A percentile compares a stretch with the other conserved stretches of the same genome.
phyloP scores from a whole-genome alignment of 2,113 vertebrate species.

The Phaetusa simplex region DNA sequence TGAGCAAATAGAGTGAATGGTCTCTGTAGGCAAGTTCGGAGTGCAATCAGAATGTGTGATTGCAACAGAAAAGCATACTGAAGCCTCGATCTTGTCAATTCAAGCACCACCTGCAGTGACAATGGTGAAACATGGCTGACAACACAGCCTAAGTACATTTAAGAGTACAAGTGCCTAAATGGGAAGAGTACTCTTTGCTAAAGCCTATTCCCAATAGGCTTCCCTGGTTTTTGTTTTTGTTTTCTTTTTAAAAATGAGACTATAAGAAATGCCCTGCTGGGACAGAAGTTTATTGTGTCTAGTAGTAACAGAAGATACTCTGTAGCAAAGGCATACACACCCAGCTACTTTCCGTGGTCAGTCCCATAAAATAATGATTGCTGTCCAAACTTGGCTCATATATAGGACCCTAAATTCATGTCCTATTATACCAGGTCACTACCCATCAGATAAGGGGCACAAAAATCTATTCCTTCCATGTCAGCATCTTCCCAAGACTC shows the following conservation, averaged over 20 bases:
- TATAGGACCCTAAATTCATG: not conserved
- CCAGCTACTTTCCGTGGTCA: not conserved
- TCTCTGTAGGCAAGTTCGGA: not conserved
- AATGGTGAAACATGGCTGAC: not conserved
- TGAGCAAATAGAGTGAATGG: not conserved
- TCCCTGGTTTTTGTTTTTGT: fast-evolving
- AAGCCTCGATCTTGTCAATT: not conserved
- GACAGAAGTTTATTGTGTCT: not conserved
- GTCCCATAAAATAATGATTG: not conserved
- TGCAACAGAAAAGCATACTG: not conserved
- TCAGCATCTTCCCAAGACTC: not conserved
- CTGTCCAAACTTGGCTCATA: not conserved
- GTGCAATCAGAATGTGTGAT: not conserved
- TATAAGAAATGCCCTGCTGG: not conserved
- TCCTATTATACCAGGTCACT: not conserved
- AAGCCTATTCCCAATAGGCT: not conserved
- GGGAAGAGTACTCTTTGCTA: not conserved
- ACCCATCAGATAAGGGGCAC: not conserved
- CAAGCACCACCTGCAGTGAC: not conserved
- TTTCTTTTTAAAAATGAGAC: not conserved
- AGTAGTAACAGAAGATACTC: not conserved
- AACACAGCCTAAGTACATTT: not conserved
- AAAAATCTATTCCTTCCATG: not conserved
- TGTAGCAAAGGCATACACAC: not conserved
- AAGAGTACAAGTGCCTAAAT: not conserved